Percentiles rank a stretch among this genome's conserved stretches.
Conservation (phyloP, 2,888 invertebrate genomes). For the Cecidostiba fungosa region DNA sequence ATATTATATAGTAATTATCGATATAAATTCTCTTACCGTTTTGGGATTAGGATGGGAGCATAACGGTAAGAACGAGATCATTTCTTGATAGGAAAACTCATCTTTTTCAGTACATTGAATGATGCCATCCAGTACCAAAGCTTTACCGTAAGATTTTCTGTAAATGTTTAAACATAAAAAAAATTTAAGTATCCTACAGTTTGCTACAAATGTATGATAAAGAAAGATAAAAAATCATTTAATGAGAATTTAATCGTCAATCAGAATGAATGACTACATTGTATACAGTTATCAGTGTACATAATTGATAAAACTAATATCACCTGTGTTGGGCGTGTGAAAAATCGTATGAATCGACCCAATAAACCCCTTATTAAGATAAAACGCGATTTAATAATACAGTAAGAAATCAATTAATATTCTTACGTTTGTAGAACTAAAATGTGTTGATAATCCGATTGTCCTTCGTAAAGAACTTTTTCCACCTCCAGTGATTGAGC, state of each 20-base stretch:
- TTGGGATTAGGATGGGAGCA: conserved; percentile 95
- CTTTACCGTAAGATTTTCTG: conserved; percentile 88
- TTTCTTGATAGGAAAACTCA: conserved; percentile 99
- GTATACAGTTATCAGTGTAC: no score
- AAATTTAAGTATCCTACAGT: no score
- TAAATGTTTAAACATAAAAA: neutral
- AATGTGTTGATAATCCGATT: conserved; percentile 92
- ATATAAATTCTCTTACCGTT: conserved; percentile 82
- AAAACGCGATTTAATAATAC: neutral
- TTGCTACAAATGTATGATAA: no score
- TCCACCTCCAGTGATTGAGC: conserved; percentile 93
- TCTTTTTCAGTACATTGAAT: conserved; percentile 98
- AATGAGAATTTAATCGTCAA: no score
- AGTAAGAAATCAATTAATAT: conserved; percentile 16
- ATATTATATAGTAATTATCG: neutral
- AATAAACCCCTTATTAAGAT: neutral
- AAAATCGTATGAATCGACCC: neutral
- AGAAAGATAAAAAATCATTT: no score
- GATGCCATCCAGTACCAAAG: conserved; percentile 95
- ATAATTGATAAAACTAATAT: no score
- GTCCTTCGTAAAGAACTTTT: conserved; percentile 88
- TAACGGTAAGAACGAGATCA: conserved; percentile 96
- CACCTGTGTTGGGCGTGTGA: no score
- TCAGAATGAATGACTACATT: no score
- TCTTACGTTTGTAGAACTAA: conserved; percentile 89